phyloP scores from a whole-genome alignment of 2,888 invertebrate genomes.

The Cosmia trapezina region DNA sequence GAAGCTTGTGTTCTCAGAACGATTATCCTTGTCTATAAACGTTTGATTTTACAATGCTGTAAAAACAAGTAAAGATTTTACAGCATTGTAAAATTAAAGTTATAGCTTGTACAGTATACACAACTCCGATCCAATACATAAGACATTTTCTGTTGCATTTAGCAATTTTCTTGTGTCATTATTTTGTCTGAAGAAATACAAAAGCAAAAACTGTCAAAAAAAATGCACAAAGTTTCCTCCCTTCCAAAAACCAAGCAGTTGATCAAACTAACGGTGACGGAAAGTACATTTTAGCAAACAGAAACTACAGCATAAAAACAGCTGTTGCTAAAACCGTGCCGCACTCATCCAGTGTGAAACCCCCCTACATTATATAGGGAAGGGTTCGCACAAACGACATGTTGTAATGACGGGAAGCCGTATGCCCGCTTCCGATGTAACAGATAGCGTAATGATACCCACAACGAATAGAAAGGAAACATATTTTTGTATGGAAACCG shows the following conservation, averaged over 20 bases:
- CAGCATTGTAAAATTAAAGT: too few species aligned
- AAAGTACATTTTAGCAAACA: neutral
- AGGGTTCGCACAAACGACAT: slow-evolving; percentile 67
- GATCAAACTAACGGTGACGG: neutral
- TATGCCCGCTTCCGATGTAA: slow-evolving; percentile 63
- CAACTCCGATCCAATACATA: neutral
- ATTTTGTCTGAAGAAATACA: neutral
- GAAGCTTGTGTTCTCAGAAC: neutral
- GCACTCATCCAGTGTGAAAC: slow-evolving; percentile 31
- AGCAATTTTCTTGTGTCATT: neutral
- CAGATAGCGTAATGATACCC: slow-evolving; percentile 67
- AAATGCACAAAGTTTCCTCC: neutral
- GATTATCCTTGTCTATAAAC: neutral
- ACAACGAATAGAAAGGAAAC: slow-evolving; percentile 62
- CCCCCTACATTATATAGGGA: slow-evolving; percentile 45
- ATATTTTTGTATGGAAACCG: slow-evolving; percentile 62
- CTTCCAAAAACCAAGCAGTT: neutral
- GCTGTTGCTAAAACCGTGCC: slow-evolving; percentile 9
- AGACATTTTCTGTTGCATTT: neutral
- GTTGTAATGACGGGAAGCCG: slow-evolving; percentile 68
- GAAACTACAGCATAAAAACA: neutral
- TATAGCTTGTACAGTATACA: too few species aligned
- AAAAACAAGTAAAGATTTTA: neutral
- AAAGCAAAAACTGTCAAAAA: too few species aligned
- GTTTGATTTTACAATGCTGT: neutral